Base-by-base conservation (phyloP, 2,797 vertebrate species). In the Heliangelus exortis region DNA sequence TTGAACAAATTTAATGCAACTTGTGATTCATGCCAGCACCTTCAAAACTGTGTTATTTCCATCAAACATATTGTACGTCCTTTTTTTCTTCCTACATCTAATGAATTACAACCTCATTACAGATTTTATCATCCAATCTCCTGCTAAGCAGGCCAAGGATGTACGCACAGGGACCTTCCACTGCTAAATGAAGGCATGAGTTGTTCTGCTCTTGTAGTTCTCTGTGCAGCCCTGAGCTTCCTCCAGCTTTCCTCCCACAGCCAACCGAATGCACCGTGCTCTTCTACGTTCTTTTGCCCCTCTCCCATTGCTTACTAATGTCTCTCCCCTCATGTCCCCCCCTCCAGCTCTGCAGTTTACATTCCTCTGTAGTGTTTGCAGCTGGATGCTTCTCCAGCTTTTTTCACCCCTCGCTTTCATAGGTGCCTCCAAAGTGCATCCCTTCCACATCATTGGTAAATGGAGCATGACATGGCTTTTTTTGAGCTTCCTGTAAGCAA, bases 11-110 rank as follows among this genome's bases (percentile, higher is more conserved):
- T 85, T 79, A 10, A 33, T 41, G 47, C 59, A 58, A 65, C 91
- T 82, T 85, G 65, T 73, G 83, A 85, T 87, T 95, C 72, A n/a
- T 69, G 76, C 47, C 94, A 85, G 79, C 43, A 43, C 67, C 82
- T 74, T 69, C 26, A 54, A 87, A 72, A 65, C 31, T 1, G 6
- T 34, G 26, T 94, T 84, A 47, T 87, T 91, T 87, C 75, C 85
- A 79, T 82, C 68, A 69, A 58, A 85, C 94, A 68, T 63, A 83
- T 92, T 63, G 72, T 45, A 33, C 0, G 0, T 76, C 43, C 48
- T 73, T 73, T 89, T 48, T 80, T 25, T 20, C 68, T 80, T 77
- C 76, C 80, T 73, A 39, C 57, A 66, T 19, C 33, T 87, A 58
- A 71, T 75, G 78, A 78, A 73, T 73, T 73, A 33, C 34, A 26